Conservation (phyloP, 2,797 vertebrate genomes). For the Coracias cyanogaster region DNA sequence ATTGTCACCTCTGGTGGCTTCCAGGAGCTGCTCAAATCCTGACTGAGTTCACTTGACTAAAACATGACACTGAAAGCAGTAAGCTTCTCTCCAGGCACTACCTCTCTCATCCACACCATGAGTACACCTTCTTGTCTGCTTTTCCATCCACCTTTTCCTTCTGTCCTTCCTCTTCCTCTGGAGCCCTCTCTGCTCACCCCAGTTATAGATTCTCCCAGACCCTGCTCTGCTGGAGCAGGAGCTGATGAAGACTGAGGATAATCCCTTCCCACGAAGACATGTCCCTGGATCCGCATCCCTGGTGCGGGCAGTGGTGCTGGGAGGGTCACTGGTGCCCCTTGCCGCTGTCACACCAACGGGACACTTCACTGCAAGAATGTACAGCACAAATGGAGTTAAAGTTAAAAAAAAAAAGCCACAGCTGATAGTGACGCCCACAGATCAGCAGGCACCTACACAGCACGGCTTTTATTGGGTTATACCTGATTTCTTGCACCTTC, state of each 20-base stretch:
- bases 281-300: background rate
- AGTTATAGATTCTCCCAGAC: background rate
- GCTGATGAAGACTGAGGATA: background rate
- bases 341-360: fast-evolving
- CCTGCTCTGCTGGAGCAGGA: background rate
- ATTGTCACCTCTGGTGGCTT: background rate
- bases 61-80: too few species aligned
- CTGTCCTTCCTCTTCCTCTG: background rate
- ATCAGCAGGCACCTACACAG: background rate
- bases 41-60: background rate
- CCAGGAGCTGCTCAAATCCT: background rate
- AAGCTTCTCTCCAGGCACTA: background rate
- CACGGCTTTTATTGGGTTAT: background rate
- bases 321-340: background rate
- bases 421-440: background rate
- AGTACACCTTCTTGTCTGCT: too few species aligned
- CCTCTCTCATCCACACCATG: background rate
- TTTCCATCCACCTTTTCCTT: background rate
- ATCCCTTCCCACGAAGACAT: background rate
- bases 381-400: background rate
- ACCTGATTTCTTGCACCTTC: conserved; percentile 11
- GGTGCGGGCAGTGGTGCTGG: background rate
- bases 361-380: background rate
- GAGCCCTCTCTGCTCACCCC: background rate
- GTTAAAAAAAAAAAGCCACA: background rate